Base-by-base conservation (phyloP, 2,113 vertebrate genomes). In the Perca fluviatilis region DNA sequence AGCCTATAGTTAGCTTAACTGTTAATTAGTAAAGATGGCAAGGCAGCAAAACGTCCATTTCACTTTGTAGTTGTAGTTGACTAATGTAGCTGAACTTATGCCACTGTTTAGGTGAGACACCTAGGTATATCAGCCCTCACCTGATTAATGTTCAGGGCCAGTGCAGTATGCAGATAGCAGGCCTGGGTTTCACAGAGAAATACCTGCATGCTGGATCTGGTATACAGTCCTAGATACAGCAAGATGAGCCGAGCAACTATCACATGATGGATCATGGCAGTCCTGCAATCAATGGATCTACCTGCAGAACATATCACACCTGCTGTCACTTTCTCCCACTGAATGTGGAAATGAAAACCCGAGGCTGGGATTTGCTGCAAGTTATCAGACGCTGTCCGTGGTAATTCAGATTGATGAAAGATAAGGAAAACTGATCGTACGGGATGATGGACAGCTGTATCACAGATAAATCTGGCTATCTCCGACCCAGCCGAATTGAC, bases 361-460 rank as follows among this genome's bases (percentile, higher is more conserved):
- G 8, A 54, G 81, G 87, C 69, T 53, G 49, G 80, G 90, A 86
- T 90, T 90, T 85, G 62, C 85, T 84, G 77, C 74, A 70, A 75
- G 77, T 86, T 91, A 90, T 89, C 89, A 77, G 83, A 74, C 27
- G 27, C 86, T 85, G 88, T 90, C 88, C 69, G 71, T 78, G 75
- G 85, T 92, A 91, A 93, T 91, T 91, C 88, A 89, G 86, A 93
- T 91, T 90, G 88, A 94, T 92, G 87, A 84, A 67, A 88, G 87
- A 93, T 93, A 89, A 91, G 85, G 82, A 69, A 84, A 92, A 89
- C 68, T 77, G 89, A 94, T 93, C 82, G 85, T 85, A 73, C 61
- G 69, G 89, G 84, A 86, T 94, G 94, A 94, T 88, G 82, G 90
- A 90, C 92, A 94, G 92, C 90, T 90, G 90, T 89, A 88, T 92